Evolutionary conservation across 2,888 invertebrate species (phyloP).

Genomic region (Drepanosiphum platanoidis): DNA sequence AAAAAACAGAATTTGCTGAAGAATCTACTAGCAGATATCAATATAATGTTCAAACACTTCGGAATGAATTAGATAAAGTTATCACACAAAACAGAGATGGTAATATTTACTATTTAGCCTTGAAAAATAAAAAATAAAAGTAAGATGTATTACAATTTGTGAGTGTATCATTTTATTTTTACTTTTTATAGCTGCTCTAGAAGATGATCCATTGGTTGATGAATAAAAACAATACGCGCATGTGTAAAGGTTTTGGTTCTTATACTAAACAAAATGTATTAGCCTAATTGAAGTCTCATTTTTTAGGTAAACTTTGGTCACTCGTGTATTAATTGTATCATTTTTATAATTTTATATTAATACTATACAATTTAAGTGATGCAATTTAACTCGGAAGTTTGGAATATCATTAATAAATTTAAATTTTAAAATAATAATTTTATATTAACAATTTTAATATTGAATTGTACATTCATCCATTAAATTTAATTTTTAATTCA

Average conservation of each 20-base stretch:
- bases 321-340: neutral
- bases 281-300: too few species aligned
- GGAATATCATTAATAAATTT: neutral
- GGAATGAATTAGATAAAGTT: slow-evolving; percentile 44
- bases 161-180: neutral
- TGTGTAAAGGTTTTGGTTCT: neutral
- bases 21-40: slow-evolving; percentile 21
- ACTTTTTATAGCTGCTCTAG: slow-evolving; percentile 28
- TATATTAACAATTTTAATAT: neutral
- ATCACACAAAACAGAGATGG: slow-evolving; percentile 49
- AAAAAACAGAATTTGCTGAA: neutral
- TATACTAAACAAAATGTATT: neutral
- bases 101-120: neutral
- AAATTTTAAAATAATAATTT: neutral
- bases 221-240: slow-evolving; percentile 14
- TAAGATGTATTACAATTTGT: neutral
- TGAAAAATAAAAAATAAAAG: neutral
- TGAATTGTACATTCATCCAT: neutral
- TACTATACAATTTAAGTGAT: neutral
- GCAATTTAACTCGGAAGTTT: slow-evolving; percentile 26
- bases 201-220: slow-evolving; percentile 28
- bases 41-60: slow-evolving; percentile 29
- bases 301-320: neutral
- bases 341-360: slow-evolving; percentile 9
- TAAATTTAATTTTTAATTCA: slow-evolving; percentile 16